Evolutionary conservation across 2,797 vertebrate species (phyloP), one percentile per base, ranked within the genome.

Genomic region (Dermochelys coriacea): DNA sequence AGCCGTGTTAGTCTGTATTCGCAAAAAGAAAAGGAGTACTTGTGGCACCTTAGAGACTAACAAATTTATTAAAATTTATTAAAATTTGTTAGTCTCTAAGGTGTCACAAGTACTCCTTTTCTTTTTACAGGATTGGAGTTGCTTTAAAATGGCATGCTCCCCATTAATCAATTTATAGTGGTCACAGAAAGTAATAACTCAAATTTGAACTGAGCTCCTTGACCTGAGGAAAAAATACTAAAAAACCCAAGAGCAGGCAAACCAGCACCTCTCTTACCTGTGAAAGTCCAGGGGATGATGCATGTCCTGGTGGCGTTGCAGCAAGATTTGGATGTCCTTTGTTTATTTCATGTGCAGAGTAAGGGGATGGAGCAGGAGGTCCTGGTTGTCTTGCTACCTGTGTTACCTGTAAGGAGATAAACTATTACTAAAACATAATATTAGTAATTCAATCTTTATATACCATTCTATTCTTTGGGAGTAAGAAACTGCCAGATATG

Each of bases 251-350:
- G 29, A 85, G 68, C 4, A 5, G 5, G 34, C 68, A 41, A 34
- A 92, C 52, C 68, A n/a, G 75, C 29, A 97, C 97, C 95, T 98
- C 94, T 97, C 98, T 99, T 99, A 99, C 99, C 99, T 99, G 99
- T 98, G 99, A 99, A 97, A 99, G 99, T 97, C 99, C 99, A 86
- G 99, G 98, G 96, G 99, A 99, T 94, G 99, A 98, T 64, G 99
- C 98, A 97, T 99, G 99, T 98, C 99, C 99, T 37, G 99, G 99
- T 41, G 99, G 99, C 4, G 99, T 99, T 91, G 98, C 99, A 80
- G 99, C 98, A 97, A 99, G 98, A 97, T 98, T 99, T 41, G 99
- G 99, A 97, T 99, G 99, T 98, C 99, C 99, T 99, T 99, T 99
- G 98, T 98, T 98, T 98, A 99, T 98, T 98, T 99, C 99, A 97